Evolutionary conservation across 2,888 invertebrate genomes (phyloP), one percentile per base, ranked within the genome.

Genomic region (Acrocyrtus sp.): DNA sequence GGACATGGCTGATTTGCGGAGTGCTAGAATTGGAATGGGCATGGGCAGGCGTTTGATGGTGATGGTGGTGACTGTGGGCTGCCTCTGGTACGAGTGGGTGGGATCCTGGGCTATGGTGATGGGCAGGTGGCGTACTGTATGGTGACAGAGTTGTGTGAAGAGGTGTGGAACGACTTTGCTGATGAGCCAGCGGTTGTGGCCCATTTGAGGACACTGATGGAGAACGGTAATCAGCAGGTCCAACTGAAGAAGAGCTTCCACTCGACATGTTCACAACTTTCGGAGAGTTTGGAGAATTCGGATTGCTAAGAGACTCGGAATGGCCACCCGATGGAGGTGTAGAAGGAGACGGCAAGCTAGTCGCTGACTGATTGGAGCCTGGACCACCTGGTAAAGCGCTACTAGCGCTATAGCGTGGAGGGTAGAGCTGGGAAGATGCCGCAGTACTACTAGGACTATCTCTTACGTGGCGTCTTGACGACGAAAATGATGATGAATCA

Each of bases 401-500:
- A 34, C 74, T 77, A 10, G 76, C 72, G 17, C 67, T 70, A 26
- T 76, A 78, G 12, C 80, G 41, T 17, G 76, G 76, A 4, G 75
- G 66, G 43, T 79, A 79, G 24, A 34, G 69, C 5, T 75, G 74
- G 2, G 70, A 61, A 0, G 75, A 27, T 41, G 65, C n/a, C n/a
- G n/a, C n/a, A n/a, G n/a, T n/a, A n/a, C n/a, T n/a, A n/a, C n/a
- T n/a, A n/a, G n/a, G n/a, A n/a, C 86, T 86, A 87, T 81, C 85
- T 87, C n/a, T n/a, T n/a, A n/a, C n/a, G n/a, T n/a, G n/a, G n/a
- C n/a, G n/a, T n/a, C n/a, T n/a, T n/a, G n/a, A n/a, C n/a, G n/a
- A n/a, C n/a, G n/a, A n/a, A n/a, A n/a, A n/a, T n/a, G 27, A 89
- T 87, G 54, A 87, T 81, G 34, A 85, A 84, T 82, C 19, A 34